Evolutionary conservation across 1,140 invertebrate species (phyloP).

Genomic region (Lepidurus arcticus): DNA sequence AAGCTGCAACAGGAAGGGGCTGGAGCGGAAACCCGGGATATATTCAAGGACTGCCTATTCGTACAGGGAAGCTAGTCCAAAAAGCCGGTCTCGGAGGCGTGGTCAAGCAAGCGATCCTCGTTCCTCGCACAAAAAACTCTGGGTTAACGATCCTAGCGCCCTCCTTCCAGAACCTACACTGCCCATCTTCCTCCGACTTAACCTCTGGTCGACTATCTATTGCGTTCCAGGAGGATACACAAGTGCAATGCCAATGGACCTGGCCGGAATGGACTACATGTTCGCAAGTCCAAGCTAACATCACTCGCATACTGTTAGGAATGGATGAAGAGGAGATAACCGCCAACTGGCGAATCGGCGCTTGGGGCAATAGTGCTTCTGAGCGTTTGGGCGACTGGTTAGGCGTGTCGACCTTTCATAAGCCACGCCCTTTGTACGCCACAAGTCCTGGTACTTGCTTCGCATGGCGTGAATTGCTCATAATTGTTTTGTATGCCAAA

Average conservation of each 20-base stretch:
- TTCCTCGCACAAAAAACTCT: not conserved
- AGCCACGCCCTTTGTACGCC: not conserved
- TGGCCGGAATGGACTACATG: not conserved
- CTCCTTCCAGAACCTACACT: not conserved
- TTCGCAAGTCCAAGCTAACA: not conserved
- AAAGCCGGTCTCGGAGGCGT: not conserved
- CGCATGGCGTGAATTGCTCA: not conserved
- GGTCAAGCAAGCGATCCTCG: not conserved
- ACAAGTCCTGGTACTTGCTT: not conserved
- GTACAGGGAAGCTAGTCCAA: not conserved
- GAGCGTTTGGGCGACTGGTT: not conserved
- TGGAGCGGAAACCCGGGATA: not conserved
- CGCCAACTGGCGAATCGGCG: not conserved
- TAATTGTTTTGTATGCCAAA: conserved; percentile 23
- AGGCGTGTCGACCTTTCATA: not conserved
- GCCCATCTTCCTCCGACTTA: not conserved
- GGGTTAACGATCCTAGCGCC: not conserved
- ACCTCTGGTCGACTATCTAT: not conserved
- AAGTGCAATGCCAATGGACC: not conserved
- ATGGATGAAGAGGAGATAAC: not conserved
- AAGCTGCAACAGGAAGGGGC: not conserved
- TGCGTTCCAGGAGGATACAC: not conserved
- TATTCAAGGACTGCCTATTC: not conserved
- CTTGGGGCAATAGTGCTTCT: conserved; percentile 2
- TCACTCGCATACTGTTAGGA: not conserved